Base-by-base conservation (phyloP, 2,797 vertebrate genomes). In the Harpagifer antarcticus region DNA sequence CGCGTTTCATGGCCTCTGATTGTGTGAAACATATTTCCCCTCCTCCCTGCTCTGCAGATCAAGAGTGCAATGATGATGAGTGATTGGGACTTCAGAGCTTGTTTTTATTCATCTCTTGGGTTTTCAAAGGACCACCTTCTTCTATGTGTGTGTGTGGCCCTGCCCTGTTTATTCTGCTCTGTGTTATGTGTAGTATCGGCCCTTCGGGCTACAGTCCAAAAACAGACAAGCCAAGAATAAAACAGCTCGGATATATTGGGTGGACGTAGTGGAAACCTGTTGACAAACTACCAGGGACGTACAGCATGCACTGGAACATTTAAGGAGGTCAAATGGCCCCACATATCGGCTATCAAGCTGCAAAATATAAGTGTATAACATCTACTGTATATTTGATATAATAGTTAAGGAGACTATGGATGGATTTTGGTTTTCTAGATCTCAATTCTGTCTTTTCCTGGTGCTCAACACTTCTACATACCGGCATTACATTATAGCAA, bases 81-180 rank as follows among this genome's bases (percentile, higher is more conserved):
- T 93, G 90, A 92, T 88, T 82, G 81, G 86, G 87, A 91, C 89
- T 92, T 87, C 83, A 90, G 78, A 88, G 74, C 81, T 81, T 81
- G 87, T 84, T 91, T 89, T 87, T 83, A 90, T 90, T 91, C 82
- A 89, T 92, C 91, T 92, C 84, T 67, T 52, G 88, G 78, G 86
- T 70, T 92, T 89, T 87, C 73, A 84, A 82, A 90, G 80, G 86
- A 92, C 89, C 89, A 90, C 84, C 83, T 48, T 68, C 43, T 44
- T 68, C 74, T 72, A 27, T 37, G n/a, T 11, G 17, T 27, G 23
- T 23, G 78, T 57, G 72, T 68, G 77, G 71, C 58, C 73, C 54
- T 75, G 65, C 67, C 56, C 60, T 72, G 72, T 75, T 82, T 85
- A 70, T 81, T 61, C 76, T 77, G 74, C 72, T 83, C 63, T 81